Percentiles rank a stretch among this genome's conserved stretches.
phyloP scores from a whole-genome alignment of 2,888 invertebrate genomes.

The Drosophila paranaensis region DNA sequence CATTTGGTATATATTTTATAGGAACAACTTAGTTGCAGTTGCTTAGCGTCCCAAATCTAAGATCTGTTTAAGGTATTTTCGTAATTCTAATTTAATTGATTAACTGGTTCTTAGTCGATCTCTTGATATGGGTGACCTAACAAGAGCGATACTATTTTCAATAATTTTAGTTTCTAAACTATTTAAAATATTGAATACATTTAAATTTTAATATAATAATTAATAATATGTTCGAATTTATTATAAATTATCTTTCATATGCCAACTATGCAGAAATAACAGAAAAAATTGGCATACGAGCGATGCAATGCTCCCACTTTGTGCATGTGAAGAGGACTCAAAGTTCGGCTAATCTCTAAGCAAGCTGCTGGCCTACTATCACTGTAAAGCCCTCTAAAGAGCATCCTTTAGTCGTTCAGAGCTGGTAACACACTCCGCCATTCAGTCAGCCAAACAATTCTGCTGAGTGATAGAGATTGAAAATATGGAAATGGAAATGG shows the following conservation, averaged over 20 bases:
- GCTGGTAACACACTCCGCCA: not conserved
- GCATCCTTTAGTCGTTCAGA: not conserved
- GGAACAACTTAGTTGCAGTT: too few relatives aligned
- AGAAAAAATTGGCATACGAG: not conserved
- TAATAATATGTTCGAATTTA: not conserved
- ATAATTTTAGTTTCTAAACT: not conserved
- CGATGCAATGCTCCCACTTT: not conserved
- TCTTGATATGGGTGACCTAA: too few relatives aligned
- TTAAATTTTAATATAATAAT: not conserved
- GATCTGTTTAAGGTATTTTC: too few relatives aligned
- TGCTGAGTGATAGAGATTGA: conserved; percentile 16
- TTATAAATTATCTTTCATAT: not conserved
- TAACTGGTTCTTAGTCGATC: too few relatives aligned
- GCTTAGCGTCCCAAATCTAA: too few relatives aligned
- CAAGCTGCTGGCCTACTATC: not conserved
- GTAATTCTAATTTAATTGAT: too few relatives aligned
- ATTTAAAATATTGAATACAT: not conserved
- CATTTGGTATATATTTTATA: too few relatives aligned
- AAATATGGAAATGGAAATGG: conserved; percentile 14
- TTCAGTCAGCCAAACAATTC: not conserved
- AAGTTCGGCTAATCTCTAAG: not conserved
- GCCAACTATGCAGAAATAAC: not conserved
- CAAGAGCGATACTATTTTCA: not conserved
- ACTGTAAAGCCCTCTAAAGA: not conserved
- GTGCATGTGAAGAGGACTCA: not conserved